Base-by-base conservation (phyloP, 2,797 vertebrate genomes). In the Huso huso region DNA sequence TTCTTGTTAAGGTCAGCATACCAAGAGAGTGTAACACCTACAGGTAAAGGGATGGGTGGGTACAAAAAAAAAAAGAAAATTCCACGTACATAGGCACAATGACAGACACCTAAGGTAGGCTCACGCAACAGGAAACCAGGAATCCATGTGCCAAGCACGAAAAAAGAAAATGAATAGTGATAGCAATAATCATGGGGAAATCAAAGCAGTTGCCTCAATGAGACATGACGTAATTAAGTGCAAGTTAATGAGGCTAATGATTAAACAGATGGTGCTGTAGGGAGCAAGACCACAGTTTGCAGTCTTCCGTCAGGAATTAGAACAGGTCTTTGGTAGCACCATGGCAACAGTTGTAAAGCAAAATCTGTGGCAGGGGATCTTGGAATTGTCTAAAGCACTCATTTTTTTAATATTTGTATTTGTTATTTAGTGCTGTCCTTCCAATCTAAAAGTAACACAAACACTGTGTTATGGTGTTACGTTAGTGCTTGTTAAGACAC, bases 221-320 rank as follows among this genome's bases (percentile, higher is more conserved):
- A 86, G 84, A 84, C 81, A 84, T 84, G 82, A 83, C 77, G 86
- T 82, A 82, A 79, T 86, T 88, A 88, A 89, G 69, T 84, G 81
- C 81, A 76, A 81, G 78, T 82, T 87, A 89, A 90, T 86, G 83
- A 83, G 83, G 84, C 81, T 88, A 87, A 87, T 87, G 81, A 86
- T 76, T 80, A 85, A 86, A 81, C 88, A 91, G 87, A 90, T 90
- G 88, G 86, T 79, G 78, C 80, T 79, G 78, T 83, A 83, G 81
- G 50, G 65, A 73, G 65, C 66, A 69, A 62, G 66, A 68, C 71
- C 66, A 51, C 23, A 63, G 70, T 66, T 67, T 68, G 57, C 61
- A 74, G 70, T 64, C 74, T 76, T 71, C 70, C 64, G 71, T 74
- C 71, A 71, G 62, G 74, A 64, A 71, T 76, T 76, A 73, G 62